These are phyloP conservation scores for Merodon equestris DNA, from an alignment of 2,888 invertebrate genomes.

Conservation along the genomic window DNA sequence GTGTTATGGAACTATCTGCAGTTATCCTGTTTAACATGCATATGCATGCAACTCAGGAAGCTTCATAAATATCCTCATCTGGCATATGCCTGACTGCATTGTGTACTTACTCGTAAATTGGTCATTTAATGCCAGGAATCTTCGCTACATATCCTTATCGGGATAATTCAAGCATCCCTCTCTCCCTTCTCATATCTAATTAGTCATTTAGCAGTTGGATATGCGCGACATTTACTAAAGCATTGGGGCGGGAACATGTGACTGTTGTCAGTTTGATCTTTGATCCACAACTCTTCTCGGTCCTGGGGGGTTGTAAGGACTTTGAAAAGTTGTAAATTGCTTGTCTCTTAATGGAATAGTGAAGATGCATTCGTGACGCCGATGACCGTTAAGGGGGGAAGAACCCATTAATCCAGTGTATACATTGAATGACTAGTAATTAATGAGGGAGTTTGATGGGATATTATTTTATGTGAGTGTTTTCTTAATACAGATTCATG, in stretches of 20 bases:
- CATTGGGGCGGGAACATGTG: slow-evolving; percentile 46
- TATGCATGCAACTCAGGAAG: slow-evolving; percentile 63
- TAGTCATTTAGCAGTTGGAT: slow-evolving; percentile 67
- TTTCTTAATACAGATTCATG: slow-evolving; percentile 49
- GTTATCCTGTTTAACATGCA: slow-evolving; percentile 66
- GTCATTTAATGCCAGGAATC: slow-evolving; percentile 60
- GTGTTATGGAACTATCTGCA: slow-evolving; percentile 34
- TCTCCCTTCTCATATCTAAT: slow-evolving; percentile 40
- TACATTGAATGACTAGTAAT: slow-evolving; percentile 52
- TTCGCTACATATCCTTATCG: slow-evolving; percentile 33
- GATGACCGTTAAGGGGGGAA: not conserved
- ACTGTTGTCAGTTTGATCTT: slow-evolving; percentile 55
- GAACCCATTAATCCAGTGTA: slow-evolving; percentile 53
- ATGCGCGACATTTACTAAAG: slow-evolving; percentile 62
- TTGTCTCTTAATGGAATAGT: slow-evolving; percentile 30
- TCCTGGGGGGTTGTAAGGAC: slow-evolving; percentile 43
- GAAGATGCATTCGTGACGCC: slow-evolving; percentile 38
- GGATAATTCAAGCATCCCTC: not conserved
- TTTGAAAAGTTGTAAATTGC: slow-evolving; percentile 53
- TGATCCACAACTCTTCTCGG: slow-evolving; percentile 2
- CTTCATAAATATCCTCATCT: slow-evolving; percentile 66
- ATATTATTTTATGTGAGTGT: slow-evolving; percentile 66
- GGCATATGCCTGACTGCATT: slow-evolving; percentile 55
- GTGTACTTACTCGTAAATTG: slow-evolving; percentile 65
- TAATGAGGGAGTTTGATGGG: slow-evolving; percentile 62